A percentile compares a stretch with the other conserved stretches of the same genome.
Evolutionary conservation across 2,888 invertebrate genomes (phyloP).

Genomic region (Smittia sp.): DNA sequence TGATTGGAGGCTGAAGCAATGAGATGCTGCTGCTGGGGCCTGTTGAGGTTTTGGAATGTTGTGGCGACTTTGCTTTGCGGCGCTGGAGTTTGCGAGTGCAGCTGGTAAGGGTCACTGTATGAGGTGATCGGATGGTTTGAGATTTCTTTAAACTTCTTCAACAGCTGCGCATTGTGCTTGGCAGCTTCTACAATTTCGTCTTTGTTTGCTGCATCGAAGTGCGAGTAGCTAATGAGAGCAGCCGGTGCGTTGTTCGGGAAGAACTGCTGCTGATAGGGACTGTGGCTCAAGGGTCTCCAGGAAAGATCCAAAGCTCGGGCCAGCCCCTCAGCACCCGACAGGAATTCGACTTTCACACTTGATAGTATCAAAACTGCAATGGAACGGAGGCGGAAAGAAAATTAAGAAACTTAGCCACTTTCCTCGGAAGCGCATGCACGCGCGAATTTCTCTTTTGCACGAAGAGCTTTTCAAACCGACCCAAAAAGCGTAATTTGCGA

Average conservation of each 20-base stretch:
- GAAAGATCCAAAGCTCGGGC: constrained; percentile 34
- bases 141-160: constrained; percentile 30
- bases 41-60: neutral
- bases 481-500: constrained; percentile 2
- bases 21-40: neutral
- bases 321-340: neutral
- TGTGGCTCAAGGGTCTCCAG: constrained; percentile 33
- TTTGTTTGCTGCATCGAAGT: constrained; percentile 22
- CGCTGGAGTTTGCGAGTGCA: constrained; percentile 19
- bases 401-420: neutral
- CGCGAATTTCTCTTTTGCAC: neutral
- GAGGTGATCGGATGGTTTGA: constrained; percentile 31
- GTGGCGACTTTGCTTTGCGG: neutral
- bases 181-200: constrained; percentile 34
- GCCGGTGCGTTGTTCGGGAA: neutral
- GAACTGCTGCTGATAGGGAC: constrained; percentile 25
- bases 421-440: neutral
- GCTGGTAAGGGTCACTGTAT: constrained; percentile 32
- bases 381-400: neutral
- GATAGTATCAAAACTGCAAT: constrained; percentile 24
- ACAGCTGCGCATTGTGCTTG: constrained; percentile 27
- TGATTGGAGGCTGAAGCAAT: constrained; percentile 8
- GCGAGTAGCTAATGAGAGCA: constrained; percentile 25
- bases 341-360: neutral
- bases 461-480: neutral